Base-by-base conservation (phyloP, 2,888 invertebrate species). In the Chromoteleia sp. region DNA sequence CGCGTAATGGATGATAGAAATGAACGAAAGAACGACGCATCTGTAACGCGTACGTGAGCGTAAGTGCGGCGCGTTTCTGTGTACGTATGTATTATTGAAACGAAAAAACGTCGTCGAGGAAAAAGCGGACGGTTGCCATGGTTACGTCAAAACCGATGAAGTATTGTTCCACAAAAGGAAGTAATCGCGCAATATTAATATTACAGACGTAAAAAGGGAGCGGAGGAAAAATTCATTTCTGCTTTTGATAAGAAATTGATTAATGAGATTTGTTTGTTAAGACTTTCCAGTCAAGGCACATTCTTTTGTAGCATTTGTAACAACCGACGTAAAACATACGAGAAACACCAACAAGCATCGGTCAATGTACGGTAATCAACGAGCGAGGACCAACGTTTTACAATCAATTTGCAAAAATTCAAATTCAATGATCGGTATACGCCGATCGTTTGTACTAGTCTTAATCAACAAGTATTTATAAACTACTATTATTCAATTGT, bases 61-160 rank as follows among this genome's bases (percentile, higher is more conserved):
- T 56, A 39, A n/a, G 14, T n/a, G 33, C 25, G 21, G 7, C 36
- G 58, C n/a, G 14, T 33, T 8, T 17, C n/a, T 30, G 65, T 29
- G 30, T 30, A 30, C 29, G 59, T 54, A 71, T 68, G 70, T 67
- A 78, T 67, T 70, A 81, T 82, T 75, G 80, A 80, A 82, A 81
- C 82, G 79, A 84, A 81, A 83, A 80, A 79, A 78, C 58, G 45
- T 71, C 56, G 71, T 15, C 15, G 67, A 70, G 61, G 45, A 12
- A 80, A 84, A 81, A 84, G 84, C 83, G 85, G 84, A 83, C 83
- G 81, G 90, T 90, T 87, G 86, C 89, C 86, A 89, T 89, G 85
- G 89, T 82, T 88, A 90, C 90, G 84, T 67, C 87, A 84, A 87
- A 89, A 87, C 89, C 83, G 88, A 84, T 87, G 86, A 90, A 89